Conservation (phyloP, 1,140 invertebrate genomes). For the Papilio polytes region DNA sequence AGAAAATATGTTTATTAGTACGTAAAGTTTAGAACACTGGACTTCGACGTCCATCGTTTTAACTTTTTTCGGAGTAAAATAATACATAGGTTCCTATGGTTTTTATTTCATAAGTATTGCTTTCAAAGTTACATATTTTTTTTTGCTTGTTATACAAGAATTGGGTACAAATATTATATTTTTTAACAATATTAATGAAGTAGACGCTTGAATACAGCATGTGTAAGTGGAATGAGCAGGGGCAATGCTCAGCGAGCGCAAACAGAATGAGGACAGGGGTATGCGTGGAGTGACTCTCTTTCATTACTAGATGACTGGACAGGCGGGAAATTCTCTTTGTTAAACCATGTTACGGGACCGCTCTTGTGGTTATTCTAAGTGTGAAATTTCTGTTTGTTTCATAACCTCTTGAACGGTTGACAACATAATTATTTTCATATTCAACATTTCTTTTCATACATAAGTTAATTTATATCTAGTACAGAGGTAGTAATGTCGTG, state of each 20-base stretch:
- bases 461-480: not conserved
- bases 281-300: constrained; percentile 53
- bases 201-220: not conserved
- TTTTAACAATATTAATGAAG: not conserved
- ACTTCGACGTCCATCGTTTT: not conserved
- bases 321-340: constrained; percentile 63
- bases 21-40: not conserved
- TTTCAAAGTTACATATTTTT: too few relatives aligned
- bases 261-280: constrained; percentile 55
- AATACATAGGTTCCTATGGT: too few relatives aligned
- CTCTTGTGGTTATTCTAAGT: constrained; percentile 39
- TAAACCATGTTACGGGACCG: constrained; percentile 44
- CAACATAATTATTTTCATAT: not conserved
- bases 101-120: too few relatives aligned
- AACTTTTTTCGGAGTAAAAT: too few relatives aligned
- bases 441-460: not conserved
- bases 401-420: not conserved
- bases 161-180: not conserved
- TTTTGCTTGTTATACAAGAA: too few relatives aligned
- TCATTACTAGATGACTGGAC: constrained; percentile 71
- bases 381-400: not conserved
- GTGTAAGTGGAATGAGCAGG: constrained; percentile 2
- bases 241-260: constrained; percentile 54
- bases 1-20: not conserved
- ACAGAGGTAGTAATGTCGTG: not conserved